Conservation (phyloP, 2,797 vertebrate genomes). For the Apodemus agrarius region DNA sequence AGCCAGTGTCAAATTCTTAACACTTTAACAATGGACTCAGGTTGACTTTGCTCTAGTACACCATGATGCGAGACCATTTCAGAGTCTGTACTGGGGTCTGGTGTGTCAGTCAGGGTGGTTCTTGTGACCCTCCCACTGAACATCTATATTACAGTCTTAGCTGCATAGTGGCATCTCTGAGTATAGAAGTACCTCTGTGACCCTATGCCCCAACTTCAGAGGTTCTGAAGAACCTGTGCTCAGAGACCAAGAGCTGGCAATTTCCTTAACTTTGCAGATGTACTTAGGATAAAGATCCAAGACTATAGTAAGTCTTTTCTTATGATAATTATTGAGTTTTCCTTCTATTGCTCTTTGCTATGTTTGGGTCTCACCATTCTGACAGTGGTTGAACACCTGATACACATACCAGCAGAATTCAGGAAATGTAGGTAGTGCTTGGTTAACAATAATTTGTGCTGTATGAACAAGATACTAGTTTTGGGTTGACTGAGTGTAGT, state of each 20-base stretch:
- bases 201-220: neutral
- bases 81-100: neutral
- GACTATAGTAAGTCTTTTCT: too few species aligned
- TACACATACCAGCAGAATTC: neutral
- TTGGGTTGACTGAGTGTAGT: neutral
- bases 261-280: neutral
- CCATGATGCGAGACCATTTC: neutral
- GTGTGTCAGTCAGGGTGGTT: neutral
- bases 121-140: neutral
- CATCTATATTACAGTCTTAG: neutral
- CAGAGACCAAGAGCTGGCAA: neutral
- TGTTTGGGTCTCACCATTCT: neutral
- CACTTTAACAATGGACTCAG: neutral
- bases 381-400: neutral
- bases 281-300: neutral
- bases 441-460: neutral
- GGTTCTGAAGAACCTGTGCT: neutral
- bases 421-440: neutral
- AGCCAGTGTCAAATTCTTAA: neutral
- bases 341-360: neutral
- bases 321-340: neutral
- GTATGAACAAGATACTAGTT: neutral
- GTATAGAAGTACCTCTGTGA: neutral
- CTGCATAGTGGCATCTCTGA: neutral
- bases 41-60: neutral